Conservation (phyloP, 2,888 invertebrate species). For the Nephrotoma guestfalica region DNA sequence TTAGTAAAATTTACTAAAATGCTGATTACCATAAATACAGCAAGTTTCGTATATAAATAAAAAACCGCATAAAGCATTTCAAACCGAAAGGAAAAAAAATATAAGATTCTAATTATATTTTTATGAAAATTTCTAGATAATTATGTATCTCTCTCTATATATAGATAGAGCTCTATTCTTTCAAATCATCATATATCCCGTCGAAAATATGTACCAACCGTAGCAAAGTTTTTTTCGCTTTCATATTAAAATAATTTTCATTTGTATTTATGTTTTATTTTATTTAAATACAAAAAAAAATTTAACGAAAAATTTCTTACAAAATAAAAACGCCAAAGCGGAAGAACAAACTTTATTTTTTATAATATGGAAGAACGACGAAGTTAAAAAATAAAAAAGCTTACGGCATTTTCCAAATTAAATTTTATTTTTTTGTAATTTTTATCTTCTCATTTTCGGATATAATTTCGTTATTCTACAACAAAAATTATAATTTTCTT, state of each 20-base stretch:
- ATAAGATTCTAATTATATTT: neutral
- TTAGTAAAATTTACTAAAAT: no score
- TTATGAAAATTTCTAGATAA: neutral
- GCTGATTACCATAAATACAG: no score
- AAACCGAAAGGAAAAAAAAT: neutral
- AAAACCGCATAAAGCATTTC: neutral
- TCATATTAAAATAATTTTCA: neutral
- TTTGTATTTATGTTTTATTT: neutral
- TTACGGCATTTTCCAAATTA: neutral
- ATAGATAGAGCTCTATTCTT: neutral
- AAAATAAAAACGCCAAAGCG: neutral
- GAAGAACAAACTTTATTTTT: neutral
- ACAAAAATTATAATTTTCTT: neutral
- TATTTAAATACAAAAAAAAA: neutral
- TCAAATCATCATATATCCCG: neutral
- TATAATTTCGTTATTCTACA: neutral
- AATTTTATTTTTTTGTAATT: neutral
- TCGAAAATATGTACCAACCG: neutral
- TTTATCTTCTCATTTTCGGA: neutral
- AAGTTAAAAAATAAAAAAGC: neutral
- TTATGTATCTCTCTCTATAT: neutral
- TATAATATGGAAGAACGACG: neutral
- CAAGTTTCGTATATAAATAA: neutral
- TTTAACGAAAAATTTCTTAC: neutral
- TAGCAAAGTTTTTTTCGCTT: neutral